Percentiles rank a stretch among this genome's conserved stretches.
Conservation (phyloP, 2,113 vertebrate genomes). For the Hiodon alosoides region DNA sequence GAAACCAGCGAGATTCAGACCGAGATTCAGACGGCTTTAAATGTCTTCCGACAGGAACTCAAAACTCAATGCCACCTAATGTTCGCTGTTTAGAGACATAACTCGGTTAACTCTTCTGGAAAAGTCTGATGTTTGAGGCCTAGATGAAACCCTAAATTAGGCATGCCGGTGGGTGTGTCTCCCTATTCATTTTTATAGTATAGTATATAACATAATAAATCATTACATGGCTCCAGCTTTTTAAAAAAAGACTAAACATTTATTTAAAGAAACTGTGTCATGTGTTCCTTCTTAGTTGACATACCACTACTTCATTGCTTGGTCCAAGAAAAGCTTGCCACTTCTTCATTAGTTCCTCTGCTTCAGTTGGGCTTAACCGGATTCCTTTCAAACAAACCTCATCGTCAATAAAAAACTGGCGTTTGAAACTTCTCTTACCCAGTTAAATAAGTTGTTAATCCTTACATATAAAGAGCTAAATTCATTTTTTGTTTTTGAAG, state of each 20-base stretch:
- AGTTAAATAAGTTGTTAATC: not conserved
- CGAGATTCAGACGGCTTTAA: not conserved
- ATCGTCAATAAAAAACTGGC: not conserved
- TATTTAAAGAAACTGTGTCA: not conserved
- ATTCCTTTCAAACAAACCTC: conserved; percentile 36
- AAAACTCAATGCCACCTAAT: not conserved
- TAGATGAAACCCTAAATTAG: no score
- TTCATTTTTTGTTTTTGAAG: not conserved
- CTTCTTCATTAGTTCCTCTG: conserved; percentile 64
- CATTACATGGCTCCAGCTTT: no score
- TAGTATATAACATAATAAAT: no score
- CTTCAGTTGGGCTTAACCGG: conserved; percentile 45
- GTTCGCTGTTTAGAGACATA: no score
- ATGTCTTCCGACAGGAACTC: not conserved
- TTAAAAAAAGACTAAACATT: not conserved
- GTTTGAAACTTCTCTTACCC: not conserved
- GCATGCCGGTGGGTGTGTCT: no score
- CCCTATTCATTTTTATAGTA: no score
- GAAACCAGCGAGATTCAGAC: not conserved
- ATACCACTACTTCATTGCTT: conserved; percentile 83
- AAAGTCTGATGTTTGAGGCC: no score
- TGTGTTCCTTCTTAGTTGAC: conserved; percentile 40
- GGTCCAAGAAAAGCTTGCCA: conserved; percentile 81
- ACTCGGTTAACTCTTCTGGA: no score
- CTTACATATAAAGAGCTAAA: no score